phyloP scores from a whole-genome alignment of 2,888 invertebrate genomes.

The Perdita meconis region DNA sequence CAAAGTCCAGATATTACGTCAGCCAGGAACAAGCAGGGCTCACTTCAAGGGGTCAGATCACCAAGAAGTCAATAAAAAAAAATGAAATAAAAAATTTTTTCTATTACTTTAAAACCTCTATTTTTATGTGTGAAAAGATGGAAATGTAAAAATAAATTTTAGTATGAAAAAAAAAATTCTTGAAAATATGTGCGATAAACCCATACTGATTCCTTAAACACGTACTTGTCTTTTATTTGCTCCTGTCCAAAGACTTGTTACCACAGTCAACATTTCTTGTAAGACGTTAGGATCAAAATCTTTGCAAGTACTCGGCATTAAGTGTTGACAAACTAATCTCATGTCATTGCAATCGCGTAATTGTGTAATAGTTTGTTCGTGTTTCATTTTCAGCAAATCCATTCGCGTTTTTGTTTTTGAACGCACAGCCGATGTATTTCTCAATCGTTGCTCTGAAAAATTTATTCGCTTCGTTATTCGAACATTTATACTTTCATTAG shows the following conservation, averaged over 20 bases:
- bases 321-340: slow-evolving; percentile 74
- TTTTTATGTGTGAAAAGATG: too few species aligned
- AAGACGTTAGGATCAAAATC: slow-evolving; percentile 72
- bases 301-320: slow-evolving; percentile 75
- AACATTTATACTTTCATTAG: background rate
- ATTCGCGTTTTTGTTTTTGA: slow-evolving; percentile 65
- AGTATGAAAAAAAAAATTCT: too few species aligned
- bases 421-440: slow-evolving; percentile 65
- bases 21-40: too few species aligned
- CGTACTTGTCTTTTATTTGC: slow-evolving; percentile 76
- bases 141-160: too few species aligned
- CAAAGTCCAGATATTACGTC: too few species aligned
- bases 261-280: slow-evolving; percentile 71
- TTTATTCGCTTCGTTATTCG: too few species aligned
- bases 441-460: slow-evolving; percentile 70
- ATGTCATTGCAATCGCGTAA: slow-evolving; percentile 75
- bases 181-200: too few species aligned
- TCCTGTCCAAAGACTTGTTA: slow-evolving; percentile 73
- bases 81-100: too few species aligned
- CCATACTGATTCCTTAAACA: slow-evolving; percentile 28
- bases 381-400: slow-evolving; percentile 73
- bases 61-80: too few species aligned
- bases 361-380: slow-evolving; percentile 71
- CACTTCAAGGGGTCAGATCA: too few species aligned
- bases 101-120: too few species aligned